Evolutionary conservation across 2,113 vertebrate species (phyloP), one percentile per base, ranked within the genome.

Genomic region (Pionites leucogaster): DNA sequence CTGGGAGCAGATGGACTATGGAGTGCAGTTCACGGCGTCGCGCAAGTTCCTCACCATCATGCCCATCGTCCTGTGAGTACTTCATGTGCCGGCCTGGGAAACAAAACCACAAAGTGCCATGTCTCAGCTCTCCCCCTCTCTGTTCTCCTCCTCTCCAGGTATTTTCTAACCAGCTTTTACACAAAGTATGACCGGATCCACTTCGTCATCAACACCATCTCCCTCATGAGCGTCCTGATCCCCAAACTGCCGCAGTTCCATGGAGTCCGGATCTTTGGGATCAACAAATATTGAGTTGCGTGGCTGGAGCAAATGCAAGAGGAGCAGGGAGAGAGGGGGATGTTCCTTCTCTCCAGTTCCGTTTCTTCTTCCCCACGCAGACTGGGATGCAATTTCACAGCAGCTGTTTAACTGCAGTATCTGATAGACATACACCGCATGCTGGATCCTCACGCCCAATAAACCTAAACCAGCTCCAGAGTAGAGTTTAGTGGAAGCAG

Each of bases 1-100:
- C 98, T 99, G 99, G 99, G 99, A 99, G 97, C 99, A 99, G 98
- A 99, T 99, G 99, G 99, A 99, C 97, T 99, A 99, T 2, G 99
- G 99, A 3, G 98, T 99, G 13, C 99, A 99, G 98, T 99, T 99
- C 88, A 99, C 99, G 0, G 99, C 99, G 0, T 99, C 99, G 0
- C 98, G 99, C 96, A 99, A 99, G 98, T 99, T 99, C 97, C 98
- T 99, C 97, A 99, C 99, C 97, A 99, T 99, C 98, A 99, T 98
- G 20, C 99, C 99, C 50, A 99, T 99, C 3, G 98, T 99, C 67
- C 98, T 99, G 99, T 99, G 97, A 99, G 99, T 98, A 89, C 47
- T 5, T 20, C 2, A 9, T 5, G 0, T 2, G 44, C 13, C 20
- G n/a, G 33, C n/a, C 64, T 10, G 28, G 28, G 42, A 55, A 31